Conservation (phyloP, 2,797 vertebrate genomes). For the Lepidocolaptes lacrymiger region DNA sequence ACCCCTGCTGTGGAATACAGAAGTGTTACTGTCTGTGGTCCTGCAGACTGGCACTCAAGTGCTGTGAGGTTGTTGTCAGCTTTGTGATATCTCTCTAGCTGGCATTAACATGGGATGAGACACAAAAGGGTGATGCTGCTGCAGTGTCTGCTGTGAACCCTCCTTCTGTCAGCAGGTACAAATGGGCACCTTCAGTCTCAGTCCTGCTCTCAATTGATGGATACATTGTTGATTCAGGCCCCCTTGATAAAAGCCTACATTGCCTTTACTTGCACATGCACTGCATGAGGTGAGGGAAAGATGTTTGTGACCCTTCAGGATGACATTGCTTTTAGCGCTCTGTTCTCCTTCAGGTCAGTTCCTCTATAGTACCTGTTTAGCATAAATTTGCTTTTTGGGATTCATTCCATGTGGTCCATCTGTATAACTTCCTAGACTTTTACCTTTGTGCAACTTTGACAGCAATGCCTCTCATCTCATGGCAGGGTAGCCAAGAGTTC, state of each 20-base stretch:
- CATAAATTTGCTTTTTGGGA: neutral
- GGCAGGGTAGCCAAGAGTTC: neutral
- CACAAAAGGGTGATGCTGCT: neutral
- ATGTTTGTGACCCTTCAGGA: accelerated
- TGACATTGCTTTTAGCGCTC: neutral
- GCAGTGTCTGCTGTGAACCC: neutral
- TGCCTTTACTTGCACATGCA: neutral
- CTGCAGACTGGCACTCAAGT: neutral
- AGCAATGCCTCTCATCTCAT: neutral
- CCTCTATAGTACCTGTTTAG: neutral
- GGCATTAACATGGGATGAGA: accelerated
- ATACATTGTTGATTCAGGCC: neutral
- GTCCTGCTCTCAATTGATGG: neutral
- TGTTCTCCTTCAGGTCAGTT: neutral
- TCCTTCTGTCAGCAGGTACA: neutral
- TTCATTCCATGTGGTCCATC: neutral
- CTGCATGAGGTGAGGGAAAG: neutral
- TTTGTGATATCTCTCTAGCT: neutral
- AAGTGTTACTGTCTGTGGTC: neutral
- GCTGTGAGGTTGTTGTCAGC: accelerated
- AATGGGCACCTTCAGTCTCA: neutral
- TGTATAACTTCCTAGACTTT: neutral
- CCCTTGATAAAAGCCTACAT: neutral
- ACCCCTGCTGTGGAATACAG: neutral
- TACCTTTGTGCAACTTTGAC: neutral